phyloP scores from a whole-genome alignment of 2,113 vertebrate species.

The Scatophagus argus region DNA sequence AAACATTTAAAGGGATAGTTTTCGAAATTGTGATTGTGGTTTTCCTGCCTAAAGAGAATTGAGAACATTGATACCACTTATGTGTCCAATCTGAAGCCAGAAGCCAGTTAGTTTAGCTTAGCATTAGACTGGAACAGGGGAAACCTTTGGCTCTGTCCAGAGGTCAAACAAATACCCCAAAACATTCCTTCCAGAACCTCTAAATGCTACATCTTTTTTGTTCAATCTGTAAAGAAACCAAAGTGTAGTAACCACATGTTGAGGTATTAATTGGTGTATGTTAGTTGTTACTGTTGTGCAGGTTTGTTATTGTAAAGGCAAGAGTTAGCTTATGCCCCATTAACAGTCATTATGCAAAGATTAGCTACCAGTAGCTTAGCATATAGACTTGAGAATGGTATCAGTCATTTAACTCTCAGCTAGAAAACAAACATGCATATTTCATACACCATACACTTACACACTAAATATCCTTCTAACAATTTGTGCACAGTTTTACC shows the following conservation, averaged over 20 bases:
- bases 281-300: not conserved
- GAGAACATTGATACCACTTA: not conserved
- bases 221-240: too few species aligned
- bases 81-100: not conserved
- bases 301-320: not conserved
- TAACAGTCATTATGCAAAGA: not conserved
- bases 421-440: not conserved
- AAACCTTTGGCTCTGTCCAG: too few species aligned
- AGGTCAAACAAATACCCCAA: too few species aligned
- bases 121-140: not conserved
- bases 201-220: too few species aligned
- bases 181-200: too few species aligned
- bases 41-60: not conserved
- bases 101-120: not conserved
- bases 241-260: not conserved
- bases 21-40: not conserved
- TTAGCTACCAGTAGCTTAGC: not conserved
- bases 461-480: not conserved
- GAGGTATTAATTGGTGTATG: not conserved
- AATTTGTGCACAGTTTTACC: constrained; percentile 73
- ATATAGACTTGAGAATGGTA: not conserved
- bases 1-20: not conserved
- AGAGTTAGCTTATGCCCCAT: not conserved
- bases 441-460: too few species aligned
- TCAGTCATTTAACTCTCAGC: not conserved